These are phyloP conservation scores for Pedionomus torquatus DNA, from an alignment of 2,113 vertebrate species.

Conservation along the genomic window DNA sequence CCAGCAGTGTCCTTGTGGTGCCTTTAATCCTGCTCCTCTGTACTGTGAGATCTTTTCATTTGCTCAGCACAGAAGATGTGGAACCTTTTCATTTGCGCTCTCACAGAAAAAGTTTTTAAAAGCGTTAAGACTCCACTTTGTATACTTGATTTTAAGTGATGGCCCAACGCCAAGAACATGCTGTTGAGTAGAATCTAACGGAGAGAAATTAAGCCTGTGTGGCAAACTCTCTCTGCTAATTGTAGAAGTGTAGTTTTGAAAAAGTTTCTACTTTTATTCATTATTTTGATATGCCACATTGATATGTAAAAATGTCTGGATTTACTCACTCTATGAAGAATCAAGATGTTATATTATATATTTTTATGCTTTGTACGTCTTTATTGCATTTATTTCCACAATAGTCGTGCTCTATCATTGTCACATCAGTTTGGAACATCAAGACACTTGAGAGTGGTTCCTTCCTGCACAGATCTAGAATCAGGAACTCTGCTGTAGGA, in stretches of 20 bases:
- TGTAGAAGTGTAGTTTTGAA: neutral
- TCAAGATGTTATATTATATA: neutral
- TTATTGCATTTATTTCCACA: neutral
- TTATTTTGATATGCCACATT: neutral
- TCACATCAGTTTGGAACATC: neutral
- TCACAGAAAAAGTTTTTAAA: neutral
- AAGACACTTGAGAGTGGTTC: neutral
- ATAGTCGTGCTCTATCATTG: neutral
- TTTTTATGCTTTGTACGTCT: neutral
- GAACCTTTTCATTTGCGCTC: neutral
- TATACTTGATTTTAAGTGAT: neutral
- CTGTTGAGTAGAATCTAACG: neutral
- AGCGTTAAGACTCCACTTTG: fast-evolving
- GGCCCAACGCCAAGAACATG: neutral
- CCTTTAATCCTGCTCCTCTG: neutral
- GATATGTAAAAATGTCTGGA: neutral
- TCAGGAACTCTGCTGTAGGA: neutral
- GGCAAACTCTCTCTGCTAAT: neutral
- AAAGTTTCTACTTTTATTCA: neutral
- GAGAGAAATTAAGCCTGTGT: neutral
- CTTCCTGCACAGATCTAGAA: neutral
- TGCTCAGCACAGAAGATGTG: neutral
- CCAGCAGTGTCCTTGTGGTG: neutral
- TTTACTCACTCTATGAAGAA: neutral
- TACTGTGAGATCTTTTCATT: neutral